A percentile compares a stretch with the other conserved stretches of the same genome.
phyloP scores from a whole-genome alignment of 30 jellyfish, hydroid and myxozoan species.

The Hydractinia symbiolongicarpus region DNA sequence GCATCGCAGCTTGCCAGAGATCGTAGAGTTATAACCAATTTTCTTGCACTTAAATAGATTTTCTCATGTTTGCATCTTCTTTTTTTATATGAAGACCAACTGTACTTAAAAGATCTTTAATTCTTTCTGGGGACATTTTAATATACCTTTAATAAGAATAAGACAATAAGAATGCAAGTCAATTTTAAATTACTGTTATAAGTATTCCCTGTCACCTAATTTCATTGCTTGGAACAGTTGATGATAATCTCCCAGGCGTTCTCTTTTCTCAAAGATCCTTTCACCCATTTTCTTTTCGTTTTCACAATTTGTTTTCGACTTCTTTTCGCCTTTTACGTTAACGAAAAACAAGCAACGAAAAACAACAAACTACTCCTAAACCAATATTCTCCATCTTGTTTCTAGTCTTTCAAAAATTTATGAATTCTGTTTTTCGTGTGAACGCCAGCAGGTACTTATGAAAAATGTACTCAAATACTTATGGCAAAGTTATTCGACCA shows the following conservation, averaged over 20 bases:
- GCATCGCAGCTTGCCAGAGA: conserved; percentile 53
- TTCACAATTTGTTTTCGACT: not conserved
- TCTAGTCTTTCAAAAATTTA: not conserved
- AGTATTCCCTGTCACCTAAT: not conserved
- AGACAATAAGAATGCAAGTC: not conserved
- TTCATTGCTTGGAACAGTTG: not conserved
- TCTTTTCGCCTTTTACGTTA: not conserved
- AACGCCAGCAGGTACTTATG: conserved; percentile 7
- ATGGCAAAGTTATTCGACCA: not conserved
- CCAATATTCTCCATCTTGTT: not conserved
- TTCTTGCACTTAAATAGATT: conserved; percentile 37
- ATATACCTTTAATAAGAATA: not conserved
- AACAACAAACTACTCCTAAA: not conserved
- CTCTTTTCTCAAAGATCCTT: not conserved
- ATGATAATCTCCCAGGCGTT: not conserved
- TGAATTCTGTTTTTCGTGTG: not conserved
- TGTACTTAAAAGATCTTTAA: not conserved
- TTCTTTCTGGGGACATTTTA: conserved; percentile 24
- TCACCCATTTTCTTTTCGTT: not conserved
- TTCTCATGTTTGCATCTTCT: conserved; percentile 17
- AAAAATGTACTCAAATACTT: not conserved
- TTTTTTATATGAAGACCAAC: conserved; percentile 14
- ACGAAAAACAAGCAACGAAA: not conserved
- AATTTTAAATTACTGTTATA: not conserved
- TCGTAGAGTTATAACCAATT: conserved; percentile 39